These are phyloP conservation scores for Oedothorax gibbosus DNA, from an alignment of 1,140 invertebrate genomes.

Conservation along the genomic window DNA sequence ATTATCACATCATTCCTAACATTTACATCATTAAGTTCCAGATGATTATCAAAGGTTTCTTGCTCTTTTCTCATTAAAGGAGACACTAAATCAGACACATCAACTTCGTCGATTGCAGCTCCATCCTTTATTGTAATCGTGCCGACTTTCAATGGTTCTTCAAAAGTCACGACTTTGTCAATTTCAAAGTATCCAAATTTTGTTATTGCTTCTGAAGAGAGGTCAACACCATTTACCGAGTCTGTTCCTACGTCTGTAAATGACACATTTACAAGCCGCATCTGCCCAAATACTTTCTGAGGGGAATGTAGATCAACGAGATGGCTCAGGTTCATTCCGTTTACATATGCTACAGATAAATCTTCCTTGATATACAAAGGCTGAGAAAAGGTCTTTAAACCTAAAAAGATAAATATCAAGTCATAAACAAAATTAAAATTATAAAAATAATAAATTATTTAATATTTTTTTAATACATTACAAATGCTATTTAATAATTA, in stretches of 20 bases:
- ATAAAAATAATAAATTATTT: background rate
- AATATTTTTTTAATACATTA: background rate
- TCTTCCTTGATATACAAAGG: background rate
- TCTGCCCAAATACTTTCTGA: background rate
- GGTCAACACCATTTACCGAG: conserved; percentile 1
- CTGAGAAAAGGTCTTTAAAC: background rate
- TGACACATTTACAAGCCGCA: background rate
- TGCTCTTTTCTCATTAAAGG: background rate
- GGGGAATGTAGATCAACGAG: background rate
- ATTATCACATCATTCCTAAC: conserved; percentile 7
- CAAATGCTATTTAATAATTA: background rate
- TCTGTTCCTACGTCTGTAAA: conserved; percentile 9
- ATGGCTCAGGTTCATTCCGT: background rate
- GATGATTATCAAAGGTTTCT: background rate
- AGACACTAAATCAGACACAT: background rate
- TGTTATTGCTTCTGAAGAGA: background rate
- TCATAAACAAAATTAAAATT: background rate
- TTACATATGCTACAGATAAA: background rate
- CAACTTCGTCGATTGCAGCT: background rate
- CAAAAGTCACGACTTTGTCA: background rate
- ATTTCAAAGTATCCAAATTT: conserved; percentile 9
- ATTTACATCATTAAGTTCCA: background rate
- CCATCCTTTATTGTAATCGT: background rate
- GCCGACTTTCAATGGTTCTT: background rate
- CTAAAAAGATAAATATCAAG: conserved; percentile 9